Base-by-base conservation (phyloP, 2,797 vertebrate species). In the Malurus leucopterus region DNA sequence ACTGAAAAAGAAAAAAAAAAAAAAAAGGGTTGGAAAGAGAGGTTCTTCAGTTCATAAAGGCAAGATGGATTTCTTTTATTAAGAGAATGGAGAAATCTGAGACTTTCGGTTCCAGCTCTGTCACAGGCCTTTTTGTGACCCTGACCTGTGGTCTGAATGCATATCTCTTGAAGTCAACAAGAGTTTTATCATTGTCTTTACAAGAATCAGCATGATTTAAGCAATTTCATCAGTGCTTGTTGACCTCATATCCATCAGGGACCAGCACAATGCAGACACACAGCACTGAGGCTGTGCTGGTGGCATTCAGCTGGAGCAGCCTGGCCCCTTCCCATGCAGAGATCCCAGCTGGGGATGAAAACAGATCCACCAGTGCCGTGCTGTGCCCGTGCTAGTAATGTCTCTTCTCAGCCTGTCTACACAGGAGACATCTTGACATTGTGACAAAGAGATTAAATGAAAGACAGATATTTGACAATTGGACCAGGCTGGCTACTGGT, bases 151-250 rank as follows among this genome's bases (percentile, higher is more conserved):
- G 53, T 74, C 59, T 44, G 68, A 83, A 84, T 78, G 71, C 55
- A 24, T 87, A 81, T 85, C 27, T 87, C 57, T 83, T 49, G 22
- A 75, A 88, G 65, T 85, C 63, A 92, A 73, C 53, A 69, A 1
- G 4, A 74, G 22, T 89, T 93, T 87, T 87, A 63, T 57, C n/a
- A 63, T 38, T 68, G 49, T 84, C 82, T 88, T 91, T 89, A 43
- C 59, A 89, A 53, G 23, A 87, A 68, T 46, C 67, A 85, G 36
- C 0, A 1, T 63, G 63, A 81, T 80, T 84, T 81, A 80, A 77
- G 89, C 80, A 89, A 93, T 90, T 69, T 72, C 59, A 72, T 44
- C 15, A 12, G 9, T 26, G n/a, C 38, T 75, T 89, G 46, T 68
- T 92, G 79, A 71, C 55, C 51, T 86, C 44, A 8, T 74, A 75